Percentiles rank a stretch among this genome's conserved stretches.
Conservation (phyloP, 2,113 vertebrate species). For the Aplodontia rufa region DNA sequence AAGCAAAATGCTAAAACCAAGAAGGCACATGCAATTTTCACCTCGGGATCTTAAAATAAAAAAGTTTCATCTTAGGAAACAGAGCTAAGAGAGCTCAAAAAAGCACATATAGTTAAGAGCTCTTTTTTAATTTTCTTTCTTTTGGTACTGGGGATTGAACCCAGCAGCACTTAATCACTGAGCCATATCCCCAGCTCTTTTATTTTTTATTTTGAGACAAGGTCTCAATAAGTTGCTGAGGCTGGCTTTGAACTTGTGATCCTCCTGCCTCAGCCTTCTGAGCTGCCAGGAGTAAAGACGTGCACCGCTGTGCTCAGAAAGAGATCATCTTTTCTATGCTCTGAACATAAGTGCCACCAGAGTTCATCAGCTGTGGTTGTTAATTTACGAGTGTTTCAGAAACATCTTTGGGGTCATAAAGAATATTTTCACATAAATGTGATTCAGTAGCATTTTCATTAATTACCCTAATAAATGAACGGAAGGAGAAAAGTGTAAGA, state of each 20-base stretch:
- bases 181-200: too few relatives aligned
- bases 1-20: not conserved
- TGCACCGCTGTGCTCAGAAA: too few relatives aligned
- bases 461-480: constrained; percentile 53
- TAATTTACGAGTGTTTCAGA: constrained; percentile 50
- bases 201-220: too few relatives aligned
- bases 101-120: not conserved
- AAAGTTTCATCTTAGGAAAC: not conserved
- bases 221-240: too few relatives aligned
- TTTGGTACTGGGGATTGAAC: too few relatives aligned
- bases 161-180: too few relatives aligned
- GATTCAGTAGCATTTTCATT: constrained; percentile 38
- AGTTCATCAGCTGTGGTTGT: constrained; percentile 26
- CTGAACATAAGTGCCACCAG: not conserved
- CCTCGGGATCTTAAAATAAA: not conserved
- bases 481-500: constrained; percentile 15
- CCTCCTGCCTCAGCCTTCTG: too few relatives aligned
- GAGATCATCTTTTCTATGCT: not conserved
- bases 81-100: not conserved
- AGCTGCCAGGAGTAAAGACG: too few relatives aligned
- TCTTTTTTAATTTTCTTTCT: too few relatives aligned
- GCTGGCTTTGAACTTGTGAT: too few relatives aligned
- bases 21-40: not conserved
- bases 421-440: constrained; percentile 40
- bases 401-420: not conserved